Evolutionary conservation across 2,888 invertebrate genomes (phyloP).

Genomic region (Lumbricus terrestris): DNA sequence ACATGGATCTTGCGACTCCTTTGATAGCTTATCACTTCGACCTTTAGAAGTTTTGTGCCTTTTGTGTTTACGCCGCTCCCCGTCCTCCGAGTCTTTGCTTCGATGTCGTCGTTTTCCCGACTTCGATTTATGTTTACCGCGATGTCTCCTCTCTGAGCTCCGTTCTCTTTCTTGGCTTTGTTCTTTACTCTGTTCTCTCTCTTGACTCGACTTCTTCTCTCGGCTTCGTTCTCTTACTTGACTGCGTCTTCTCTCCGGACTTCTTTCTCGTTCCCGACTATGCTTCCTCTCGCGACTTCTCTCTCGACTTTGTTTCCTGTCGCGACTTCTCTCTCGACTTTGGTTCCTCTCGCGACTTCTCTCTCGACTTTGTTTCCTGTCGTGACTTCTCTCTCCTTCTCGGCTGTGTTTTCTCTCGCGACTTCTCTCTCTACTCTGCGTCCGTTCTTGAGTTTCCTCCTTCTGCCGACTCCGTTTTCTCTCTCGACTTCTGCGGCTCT

Average conservation of each 20-base stretch:
- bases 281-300: too few relatives aligned
- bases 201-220: neutral
- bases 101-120: neutral
- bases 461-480: neutral
- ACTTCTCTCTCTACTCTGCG: neutral
- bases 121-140: neutral
- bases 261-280: too few relatives aligned
- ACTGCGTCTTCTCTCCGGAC: neutral
- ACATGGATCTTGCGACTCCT: neutral
- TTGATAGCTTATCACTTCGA: neutral
- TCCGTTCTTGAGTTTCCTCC: neutral
- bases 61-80: neutral
- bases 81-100: neutral
- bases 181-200: neutral
- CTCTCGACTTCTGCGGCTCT: neutral
- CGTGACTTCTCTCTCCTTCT: neutral
- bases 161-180: neutral
- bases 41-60: neutral
- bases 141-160: neutral
- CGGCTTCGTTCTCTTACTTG: neutral
- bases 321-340: too few relatives aligned
- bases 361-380: too few relatives aligned
- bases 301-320: too few relatives aligned
- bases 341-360: too few relatives aligned
- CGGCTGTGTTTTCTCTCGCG: too few relatives aligned